Base-by-base conservation (phyloP, 92 coral and sea anemone species). In the Siderastrea radians region DNA sequence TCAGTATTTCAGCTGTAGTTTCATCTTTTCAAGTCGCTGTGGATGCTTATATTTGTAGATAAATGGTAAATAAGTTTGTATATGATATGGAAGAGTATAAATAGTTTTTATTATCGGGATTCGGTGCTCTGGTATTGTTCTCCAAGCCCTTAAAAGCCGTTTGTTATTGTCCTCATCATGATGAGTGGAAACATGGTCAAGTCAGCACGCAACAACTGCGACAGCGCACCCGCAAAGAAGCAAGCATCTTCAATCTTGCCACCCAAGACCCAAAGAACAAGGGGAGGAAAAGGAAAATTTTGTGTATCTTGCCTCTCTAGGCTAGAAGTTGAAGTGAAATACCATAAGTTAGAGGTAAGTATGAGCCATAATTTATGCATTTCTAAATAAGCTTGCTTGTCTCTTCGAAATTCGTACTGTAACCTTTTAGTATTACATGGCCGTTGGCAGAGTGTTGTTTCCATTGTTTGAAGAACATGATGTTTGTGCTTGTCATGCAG, bases 51-150 rank as follows among this genome's bases (percentile, higher is more conserved):
- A 19, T 51, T 74, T 74, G 79, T 74, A 19, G 47, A 74, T 74
- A 17, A n/a, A 74, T 52, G 51, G 79, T 74, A 74, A 51, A 74
- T 16, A 74, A 9, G 79, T 74, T 74, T 52, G 79, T 74, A 74
- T 6, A 44, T 66, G 16, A 19, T 66, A 44, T 10, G n/a, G 4
- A 66, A 66, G 38, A 66, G 71, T 66, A 2, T 7, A 66, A 3
- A 3, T 17, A 14, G 47, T 3, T 66, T 2, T 66, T 66, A 9
- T 66, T 66, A 6, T 7, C 71, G 71, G 43, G n/a, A 16, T 66
- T 66, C 71, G 6, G 71, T 2, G 44, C 71, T 14, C 2, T 19
- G 71, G 44, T 66, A 16, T 66, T 19, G 11, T 66, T 66, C 71
- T 16, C 38, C 43, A 66, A 9, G 71, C 47, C 71, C n/a, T 66